Conservation (phyloP, 2,888 invertebrate genomes). For the Hymenopus coronatus region DNA sequence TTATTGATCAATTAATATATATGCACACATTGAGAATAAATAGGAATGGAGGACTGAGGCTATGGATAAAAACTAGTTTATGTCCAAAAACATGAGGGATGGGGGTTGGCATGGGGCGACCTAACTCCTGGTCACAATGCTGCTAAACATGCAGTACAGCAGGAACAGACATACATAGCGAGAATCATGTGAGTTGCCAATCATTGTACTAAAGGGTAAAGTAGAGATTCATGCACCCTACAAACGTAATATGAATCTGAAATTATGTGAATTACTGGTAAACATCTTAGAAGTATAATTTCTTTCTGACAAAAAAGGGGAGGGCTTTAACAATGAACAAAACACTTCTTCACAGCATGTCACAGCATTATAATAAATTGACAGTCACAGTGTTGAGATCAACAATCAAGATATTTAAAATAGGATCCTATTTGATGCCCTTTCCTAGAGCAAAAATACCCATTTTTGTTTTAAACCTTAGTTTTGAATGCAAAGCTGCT, state of each 20-base stretch:
- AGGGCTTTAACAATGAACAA: background rate
- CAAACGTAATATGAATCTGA: background rate
- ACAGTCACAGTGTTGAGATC: conserved; percentile 21
- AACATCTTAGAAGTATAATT: background rate
- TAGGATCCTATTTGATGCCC: background rate
- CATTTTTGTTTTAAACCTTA: background rate
- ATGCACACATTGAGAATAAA: too few species aligned
- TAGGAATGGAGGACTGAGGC: too few species aligned
- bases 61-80: too few species aligned
- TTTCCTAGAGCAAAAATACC: background rate
- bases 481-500: background rate
- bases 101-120: too few species aligned
- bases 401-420: conserved; percentile 19
- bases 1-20: too few species aligned
- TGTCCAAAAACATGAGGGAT: too few species aligned
- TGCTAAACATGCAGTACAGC: too few species aligned
- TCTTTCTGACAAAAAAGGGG: background rate
- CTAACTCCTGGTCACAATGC: too few species aligned
- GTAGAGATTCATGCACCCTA: background rate
- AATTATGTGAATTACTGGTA: background rate
- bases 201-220: background rate
- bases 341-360: conserved; percentile 9
- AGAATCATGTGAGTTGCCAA: too few species aligned
- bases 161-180: too few species aligned
- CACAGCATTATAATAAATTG: conserved; percentile 14